Conservation (phyloP, 2,797 vertebrate species). For the Taeniopygia guttata region DNA sequence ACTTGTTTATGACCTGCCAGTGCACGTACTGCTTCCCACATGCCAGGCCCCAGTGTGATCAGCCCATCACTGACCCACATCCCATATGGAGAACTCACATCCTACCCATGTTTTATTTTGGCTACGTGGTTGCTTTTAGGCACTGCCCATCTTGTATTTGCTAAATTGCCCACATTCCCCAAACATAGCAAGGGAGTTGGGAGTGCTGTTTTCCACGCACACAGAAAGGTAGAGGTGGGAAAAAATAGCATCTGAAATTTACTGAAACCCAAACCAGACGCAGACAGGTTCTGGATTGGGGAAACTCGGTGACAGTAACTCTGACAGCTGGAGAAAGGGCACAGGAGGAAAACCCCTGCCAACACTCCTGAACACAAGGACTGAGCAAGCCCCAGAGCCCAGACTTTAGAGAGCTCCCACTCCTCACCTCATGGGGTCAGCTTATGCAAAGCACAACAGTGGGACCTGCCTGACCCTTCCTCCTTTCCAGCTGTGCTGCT, state of each 20-base stretch:
- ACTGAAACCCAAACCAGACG: not conserved
- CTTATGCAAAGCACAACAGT: not conserved
- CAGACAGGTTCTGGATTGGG: not conserved
- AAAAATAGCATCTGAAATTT: not conserved
- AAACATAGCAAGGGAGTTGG: not conserved
- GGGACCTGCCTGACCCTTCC: not conserved
- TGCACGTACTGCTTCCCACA: not conserved
- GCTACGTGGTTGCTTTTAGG: not conserved
- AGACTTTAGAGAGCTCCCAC: not conserved
- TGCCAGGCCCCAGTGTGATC: not conserved
- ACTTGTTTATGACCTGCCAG: not conserved
- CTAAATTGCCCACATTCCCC: not conserved
- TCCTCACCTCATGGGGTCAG: not conserved
- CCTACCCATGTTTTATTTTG: not conserved
- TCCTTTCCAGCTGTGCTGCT: fast-evolving
- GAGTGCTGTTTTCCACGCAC: not conserved
- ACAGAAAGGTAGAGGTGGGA: not conserved
- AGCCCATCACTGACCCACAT: not conserved
- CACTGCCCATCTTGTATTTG: not conserved
- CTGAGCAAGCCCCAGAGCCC: not conserved
- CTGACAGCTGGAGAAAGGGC: not conserved
- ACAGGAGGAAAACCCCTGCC: not conserved
- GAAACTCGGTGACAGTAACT: not conserved
- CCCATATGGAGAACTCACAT: not conserved
- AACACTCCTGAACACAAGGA: fast-evolving